Percentiles rank a stretch among this genome's conserved stretches.
Evolutionary conservation across 2,888 invertebrate genomes (phyloP).

Genomic region (Pecten maximus): DNA sequence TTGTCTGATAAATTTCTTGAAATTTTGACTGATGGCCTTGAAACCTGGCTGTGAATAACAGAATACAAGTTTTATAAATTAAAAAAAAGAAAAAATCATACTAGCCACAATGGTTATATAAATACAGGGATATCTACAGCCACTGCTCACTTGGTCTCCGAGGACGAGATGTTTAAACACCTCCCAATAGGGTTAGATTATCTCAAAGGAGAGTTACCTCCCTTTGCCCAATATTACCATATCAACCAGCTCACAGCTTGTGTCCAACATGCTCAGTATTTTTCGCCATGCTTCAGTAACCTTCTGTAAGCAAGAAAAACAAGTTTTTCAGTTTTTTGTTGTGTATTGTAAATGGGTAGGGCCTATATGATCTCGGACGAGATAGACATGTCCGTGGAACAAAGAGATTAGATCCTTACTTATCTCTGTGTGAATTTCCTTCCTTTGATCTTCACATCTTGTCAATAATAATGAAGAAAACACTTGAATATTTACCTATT

Average conservation of each 20-base stretch:
- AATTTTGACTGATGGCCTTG: no score
- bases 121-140: no score
- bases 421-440: background rate
- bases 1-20: no score
- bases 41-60: no score
- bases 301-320: background rate
- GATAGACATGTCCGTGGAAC: background rate
- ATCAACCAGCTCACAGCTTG: background rate
- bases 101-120: no score
- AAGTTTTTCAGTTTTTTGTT: background rate
- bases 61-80: no score
- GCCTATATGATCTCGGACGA: background rate
- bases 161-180: no score
- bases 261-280: background rate
- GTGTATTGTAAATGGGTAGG: background rate
- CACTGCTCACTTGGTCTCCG: no score
- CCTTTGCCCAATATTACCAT: background rate
- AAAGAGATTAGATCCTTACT: background rate
- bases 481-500: conserved; percentile 13
- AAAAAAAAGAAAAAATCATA: no score
- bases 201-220: background rate
- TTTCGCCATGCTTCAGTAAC: background rate
- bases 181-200: no score
- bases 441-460: background rate
- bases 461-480: background rate